Percentiles rank a stretch among this genome's conserved stretches.
Conservation (phyloP, 2,113 vertebrate species). For the Pheucticus melanocephalus region DNA sequence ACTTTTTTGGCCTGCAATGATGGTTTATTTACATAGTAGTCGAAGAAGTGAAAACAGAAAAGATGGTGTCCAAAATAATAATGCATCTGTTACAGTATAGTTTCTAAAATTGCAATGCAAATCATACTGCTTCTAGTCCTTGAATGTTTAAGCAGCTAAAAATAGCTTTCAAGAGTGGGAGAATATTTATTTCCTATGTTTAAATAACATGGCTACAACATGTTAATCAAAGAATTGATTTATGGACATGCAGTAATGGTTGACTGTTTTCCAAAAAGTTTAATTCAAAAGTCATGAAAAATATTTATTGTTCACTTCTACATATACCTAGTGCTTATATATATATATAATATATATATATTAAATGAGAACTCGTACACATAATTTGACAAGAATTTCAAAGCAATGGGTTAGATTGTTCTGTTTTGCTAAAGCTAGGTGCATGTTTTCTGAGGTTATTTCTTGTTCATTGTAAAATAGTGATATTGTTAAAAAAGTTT, state of each 20-base stretch:
- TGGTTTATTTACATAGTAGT: conserved; percentile 27
- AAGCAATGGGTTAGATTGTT: neutral
- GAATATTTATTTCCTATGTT: neutral
- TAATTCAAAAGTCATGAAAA: neutral
- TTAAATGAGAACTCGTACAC: neutral
- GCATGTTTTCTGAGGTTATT: neutral
- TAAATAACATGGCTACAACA: neutral
- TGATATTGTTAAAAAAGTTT: neutral
- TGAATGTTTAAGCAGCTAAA: neutral
- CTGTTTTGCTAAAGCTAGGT: neutral
- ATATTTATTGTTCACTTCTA: neutral
- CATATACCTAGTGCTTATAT: neutral
- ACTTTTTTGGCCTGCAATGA: neutral
- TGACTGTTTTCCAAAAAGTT: neutral
- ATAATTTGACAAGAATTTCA: neutral
- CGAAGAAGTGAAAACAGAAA: conserved; percentile 4
- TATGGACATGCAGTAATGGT: neutral
- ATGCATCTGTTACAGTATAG: neutral
- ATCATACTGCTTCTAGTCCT: neutral
- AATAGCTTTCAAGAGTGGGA: neutral
- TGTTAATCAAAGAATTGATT: neutral
- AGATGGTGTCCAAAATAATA: conserved; percentile 25
- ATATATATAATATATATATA: neutral
- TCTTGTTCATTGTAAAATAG: neutral
- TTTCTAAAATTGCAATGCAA: conserved; percentile 8